Base-by-base conservation (phyloP, 2,888 invertebrate species). In the Chalcis sispes region DNA sequence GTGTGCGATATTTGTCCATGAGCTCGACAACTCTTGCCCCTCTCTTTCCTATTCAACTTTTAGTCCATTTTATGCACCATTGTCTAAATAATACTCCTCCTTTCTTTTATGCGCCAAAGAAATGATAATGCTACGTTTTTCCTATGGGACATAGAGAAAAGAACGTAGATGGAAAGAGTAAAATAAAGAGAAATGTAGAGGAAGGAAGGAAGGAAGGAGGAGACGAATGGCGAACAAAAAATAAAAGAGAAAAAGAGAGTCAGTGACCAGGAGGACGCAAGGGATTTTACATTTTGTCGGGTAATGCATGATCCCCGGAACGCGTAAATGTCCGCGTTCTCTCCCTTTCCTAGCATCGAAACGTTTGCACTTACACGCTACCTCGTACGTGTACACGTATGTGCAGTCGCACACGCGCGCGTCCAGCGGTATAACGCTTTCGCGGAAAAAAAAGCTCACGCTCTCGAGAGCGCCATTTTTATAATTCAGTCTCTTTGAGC, bases 51-150 rank as follows among this genome's bases (percentile, higher is more conserved):
- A 8, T 20, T 18, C 27, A 10, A n/a, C 54, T 56, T 13, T 13
- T 1, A 25, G 25, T 27, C 27, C 40, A 67, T 67, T 64, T 64
- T 18, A n/a, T 13, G 48, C 25, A 29, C 46, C 46, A 52, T 42
- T 71, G 36, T 52, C 70, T 32, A 36, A 36, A 36, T 70, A 70
- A 59, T 69, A 48, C 58, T 29, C 27, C 29, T 4, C 40, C 18
- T 54, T 18, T 40, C 25, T 32, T 66, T 42, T 40, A 13, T 25
- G 27, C 40, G 40, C 29, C 10, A 50, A 52, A 23, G 50, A 32
- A 65, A 65, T 65, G 23, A 65, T 65, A 52, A 65, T 36, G 23
- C 65, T 52, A 42, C 42, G 7, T 56, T 54, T 66, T 66, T 18
- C n/a, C 48, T 29, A 13, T 18, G 20, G 29, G 48, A n/a, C 23